A percentile compares a stretch with the other conserved stretches of the same genome.
phyloP scores from a whole-genome alignment of 2,888 invertebrate genomes.

The Dermolepida albohirtum region DNA sequence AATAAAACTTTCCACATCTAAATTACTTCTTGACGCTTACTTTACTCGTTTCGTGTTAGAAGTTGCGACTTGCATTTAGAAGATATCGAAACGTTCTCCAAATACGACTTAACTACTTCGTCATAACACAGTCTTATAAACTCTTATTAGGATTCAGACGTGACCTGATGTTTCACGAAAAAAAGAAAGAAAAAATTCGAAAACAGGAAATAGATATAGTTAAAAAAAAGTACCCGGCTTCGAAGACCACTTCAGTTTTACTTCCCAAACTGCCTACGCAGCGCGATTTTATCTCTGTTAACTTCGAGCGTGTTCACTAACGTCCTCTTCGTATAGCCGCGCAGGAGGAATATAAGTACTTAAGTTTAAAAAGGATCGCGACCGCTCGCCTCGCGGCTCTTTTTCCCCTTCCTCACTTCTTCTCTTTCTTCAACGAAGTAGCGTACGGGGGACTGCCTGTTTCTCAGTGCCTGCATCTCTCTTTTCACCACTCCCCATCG shows the following conservation, averaged over 20 bases:
- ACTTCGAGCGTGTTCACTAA: slow-evolving; percentile 16
- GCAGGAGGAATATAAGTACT: background rate
- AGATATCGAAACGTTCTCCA: too few species aligned
- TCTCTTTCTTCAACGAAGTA: background rate
- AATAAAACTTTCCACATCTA: too few species aligned
- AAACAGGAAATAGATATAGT: slow-evolving; percentile 19
- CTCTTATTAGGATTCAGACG: background rate
- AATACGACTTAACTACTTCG: too few species aligned
- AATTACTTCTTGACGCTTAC: too few species aligned
- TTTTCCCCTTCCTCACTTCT: background rate
- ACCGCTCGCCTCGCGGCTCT: background rate
- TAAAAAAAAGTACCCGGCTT: slow-evolving; percentile 14
- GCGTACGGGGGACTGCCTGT: too few species aligned
- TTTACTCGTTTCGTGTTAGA: too few species aligned
- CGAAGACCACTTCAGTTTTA: slow-evolving; percentile 10
- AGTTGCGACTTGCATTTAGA: too few species aligned
- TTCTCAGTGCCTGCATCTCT: too few species aligned
- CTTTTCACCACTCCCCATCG: too few species aligned
- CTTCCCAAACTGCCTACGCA: slow-evolving; percentile 22
- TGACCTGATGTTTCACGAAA: background rate
- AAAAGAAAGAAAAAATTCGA: background rate
- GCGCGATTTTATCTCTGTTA: slow-evolving; percentile 20
- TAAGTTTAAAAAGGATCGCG: slow-evolving; percentile 5
- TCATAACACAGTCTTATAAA: background rate
- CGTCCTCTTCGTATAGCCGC: background rate